Conservation (phyloP, 2,113 vertebrate species). For the Oncorhynchus tshawytscha region DNA sequence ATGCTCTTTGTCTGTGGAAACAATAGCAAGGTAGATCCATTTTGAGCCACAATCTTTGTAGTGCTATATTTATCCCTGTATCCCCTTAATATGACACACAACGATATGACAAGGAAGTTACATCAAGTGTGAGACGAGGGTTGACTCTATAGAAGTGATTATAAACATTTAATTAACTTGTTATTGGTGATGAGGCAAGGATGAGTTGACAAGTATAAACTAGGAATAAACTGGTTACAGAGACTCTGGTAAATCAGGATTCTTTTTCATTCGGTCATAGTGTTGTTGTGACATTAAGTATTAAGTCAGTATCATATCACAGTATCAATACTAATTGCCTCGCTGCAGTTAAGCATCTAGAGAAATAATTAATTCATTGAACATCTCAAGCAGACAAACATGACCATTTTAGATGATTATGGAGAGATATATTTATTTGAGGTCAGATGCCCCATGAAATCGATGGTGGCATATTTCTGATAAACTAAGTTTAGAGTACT, state of each 20-base stretch:
- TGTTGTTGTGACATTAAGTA: background rate
- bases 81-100: no score
- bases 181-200: background rate
- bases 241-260: no score
- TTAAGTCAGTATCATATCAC: no score
- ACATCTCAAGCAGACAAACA: background rate
- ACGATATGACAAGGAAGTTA: no score
- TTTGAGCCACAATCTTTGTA: background rate
- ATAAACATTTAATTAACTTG: no score
- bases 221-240: background rate
- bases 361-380: conserved; percentile 5
- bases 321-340: background rate
- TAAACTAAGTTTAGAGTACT: background rate
- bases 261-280: background rate
- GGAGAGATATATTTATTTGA: background rate
- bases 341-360: background rate
- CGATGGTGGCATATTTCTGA: conserved; percentile 30
- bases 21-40: background rate
- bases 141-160: no score
- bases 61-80: background rate
- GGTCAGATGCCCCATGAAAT: conserved; percentile 27
- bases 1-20: background rate
- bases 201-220: background rate
- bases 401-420: conserved; percentile 8
- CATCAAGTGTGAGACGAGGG: no score